phyloP scores from a whole-genome alignment of 2,113 vertebrate species.

The Labeo rohita region DNA sequence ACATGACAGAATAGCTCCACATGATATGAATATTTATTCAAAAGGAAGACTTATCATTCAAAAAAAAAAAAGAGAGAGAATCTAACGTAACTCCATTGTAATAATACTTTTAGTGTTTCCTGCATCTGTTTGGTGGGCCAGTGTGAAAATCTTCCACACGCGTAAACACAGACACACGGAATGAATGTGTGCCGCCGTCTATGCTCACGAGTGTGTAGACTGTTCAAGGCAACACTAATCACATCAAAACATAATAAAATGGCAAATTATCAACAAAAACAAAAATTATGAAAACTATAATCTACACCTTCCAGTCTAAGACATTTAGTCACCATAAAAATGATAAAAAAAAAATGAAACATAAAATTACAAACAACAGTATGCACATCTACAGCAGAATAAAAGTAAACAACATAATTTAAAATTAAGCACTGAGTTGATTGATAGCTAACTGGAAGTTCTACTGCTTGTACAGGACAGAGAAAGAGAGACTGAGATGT shows the following conservation, averaged over 20 bases:
- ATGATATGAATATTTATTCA: slow-evolving; percentile 77
- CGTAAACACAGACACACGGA: slow-evolving; percentile 57
- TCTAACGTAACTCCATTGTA: slow-evolving; percentile 55
- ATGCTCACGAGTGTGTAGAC: slow-evolving; percentile 55
- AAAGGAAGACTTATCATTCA: slow-evolving; percentile 80
- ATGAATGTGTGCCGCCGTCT: slow-evolving; percentile 62
- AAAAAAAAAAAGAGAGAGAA: slow-evolving; percentile 55
- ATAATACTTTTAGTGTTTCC: slow-evolving; percentile 63
- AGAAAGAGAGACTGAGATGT: slow-evolving; percentile 45
- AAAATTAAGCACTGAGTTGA: slow-evolving; percentile 56
- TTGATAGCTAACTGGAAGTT: slow-evolving; percentile 60
- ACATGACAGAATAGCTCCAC: slow-evolving; percentile 67
- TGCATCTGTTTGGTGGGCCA: slow-evolving; percentile 66
- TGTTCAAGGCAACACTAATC: slow-evolving; percentile 76
- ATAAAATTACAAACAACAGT: slow-evolving; percentile 60
- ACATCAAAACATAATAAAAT: slow-evolving; percentile 71
- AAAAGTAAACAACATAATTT: slow-evolving; percentile 57
- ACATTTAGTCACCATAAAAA: slow-evolving; percentile 59
- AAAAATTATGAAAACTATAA: slow-evolving; percentile 58
- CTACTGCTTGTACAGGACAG: slow-evolving; percentile 55
- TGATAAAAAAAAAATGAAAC: slow-evolving; percentile 49
- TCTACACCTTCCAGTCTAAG: slow-evolving; percentile 67
- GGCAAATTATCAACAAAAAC: slow-evolving; percentile 61
- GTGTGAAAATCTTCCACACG: slow-evolving; percentile 55
- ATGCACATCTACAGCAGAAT: slow-evolving; percentile 68